Evolutionary conservation across 2,888 invertebrate species (phyloP), one percentile per base, ranked within the genome.

Genomic region (Meloe dianella): DNA sequence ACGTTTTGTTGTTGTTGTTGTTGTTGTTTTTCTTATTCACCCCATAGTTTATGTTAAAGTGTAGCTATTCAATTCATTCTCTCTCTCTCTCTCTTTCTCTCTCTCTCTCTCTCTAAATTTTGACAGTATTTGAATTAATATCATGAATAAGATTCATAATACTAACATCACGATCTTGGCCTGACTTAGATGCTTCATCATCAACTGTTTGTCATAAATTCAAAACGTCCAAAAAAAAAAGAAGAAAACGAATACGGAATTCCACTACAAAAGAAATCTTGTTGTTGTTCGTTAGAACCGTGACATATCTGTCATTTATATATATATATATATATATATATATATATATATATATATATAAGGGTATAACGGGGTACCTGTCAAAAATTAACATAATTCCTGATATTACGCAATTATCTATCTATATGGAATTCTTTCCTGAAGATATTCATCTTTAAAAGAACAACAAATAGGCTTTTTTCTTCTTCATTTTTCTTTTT

Each of bases 121-220:
- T n/a, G 58, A 61, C 61, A 62, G 61, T 62, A 54, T 67, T 64
- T 64, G 64, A 67, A 67, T 67, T 67, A 67, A 64, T 64, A 64
- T 67, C 60, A 57, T 67, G 67, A 67, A 67, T 64, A 54, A 61
- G 27, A 63, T 67, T 67, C 61, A 62, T 64, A 67, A 67, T 67
- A 61, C 67, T 54, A 30, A 60, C 59, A 67, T 64, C 64, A 67
- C 67, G 67, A 67, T 64, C 64, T 67, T 67, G 64, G 67, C 64
- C 67, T 64, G 59, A 59, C 64, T 61, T 38, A 35, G 54, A 54
- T 62, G 47, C 64, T 67, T 64, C 67, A 67, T 64, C 67, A 67
- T 54, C 66, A 63, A 63, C 63, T 60, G 63, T 67, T 67, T 67
- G 67, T 67, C 64, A 64, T 67, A 67, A 67, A 64, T 64, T 67